Evolutionary conservation across 35 echinoderm and acorn worm genomes (phyloP), one percentile per base, ranked within the genome.

Genomic region (Strongylocentrotus purpuratus): DNA sequence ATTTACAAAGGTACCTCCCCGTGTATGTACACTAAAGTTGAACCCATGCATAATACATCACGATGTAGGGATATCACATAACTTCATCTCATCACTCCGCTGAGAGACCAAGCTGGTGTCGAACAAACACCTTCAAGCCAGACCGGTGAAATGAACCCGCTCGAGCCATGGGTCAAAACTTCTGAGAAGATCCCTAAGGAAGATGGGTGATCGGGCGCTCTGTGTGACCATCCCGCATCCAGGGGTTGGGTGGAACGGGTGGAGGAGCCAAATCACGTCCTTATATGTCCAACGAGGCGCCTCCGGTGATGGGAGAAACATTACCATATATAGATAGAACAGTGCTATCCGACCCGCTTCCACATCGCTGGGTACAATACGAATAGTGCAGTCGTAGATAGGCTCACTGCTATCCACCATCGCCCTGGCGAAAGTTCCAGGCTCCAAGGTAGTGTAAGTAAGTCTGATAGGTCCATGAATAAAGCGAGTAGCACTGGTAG

Each of bases 161-260:
- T n/a, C 20, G 7, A 78, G 20, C 20, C 25, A 78, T 28, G 22
- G 61, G 65, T 78, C 28, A 22, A 78, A 78, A 28, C 65, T 78
- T 78, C 20, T 78, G 65, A 78, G 65, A 78, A 78, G 65, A 78
- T 78, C 65, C 65, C 65, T 78, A n/a, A 78, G 65, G 65, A 78
- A 78, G 65, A 78, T 78, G 65, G 65, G 65, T 4, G 20, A 22
- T n/a, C n/a, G 20, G 65, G 65, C 65, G 65, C 65, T 22, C 61
- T 25, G 61, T 12, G 61, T 71, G 61, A 28, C 61, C 65, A 78
- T 28, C 65, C 20, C 65, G 65, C 65, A 78, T 78, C 65, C 65
- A 78, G 65, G 65, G 65, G 65, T 78, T 8, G 4, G 65, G 65
- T 78, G 28, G 65, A 78, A n/a, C 65, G 65, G 28, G 65, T n/a